Conservation (phyloP, 2,888 invertebrate species). For the Pristionchus arcanus region DNA sequence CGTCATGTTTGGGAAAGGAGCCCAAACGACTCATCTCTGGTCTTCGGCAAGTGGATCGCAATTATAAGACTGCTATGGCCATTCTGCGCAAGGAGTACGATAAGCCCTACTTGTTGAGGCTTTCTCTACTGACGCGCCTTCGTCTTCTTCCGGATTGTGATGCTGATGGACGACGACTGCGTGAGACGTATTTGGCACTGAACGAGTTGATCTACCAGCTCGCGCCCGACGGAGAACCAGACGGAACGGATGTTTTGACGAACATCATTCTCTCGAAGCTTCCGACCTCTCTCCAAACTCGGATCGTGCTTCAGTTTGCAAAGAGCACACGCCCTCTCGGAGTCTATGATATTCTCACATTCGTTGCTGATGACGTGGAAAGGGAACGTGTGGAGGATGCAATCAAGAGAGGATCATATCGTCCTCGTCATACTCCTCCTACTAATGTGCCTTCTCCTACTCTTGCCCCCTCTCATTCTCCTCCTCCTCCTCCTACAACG, state of each 20-base stretch:
- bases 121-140: not conserved
- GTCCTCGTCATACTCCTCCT: not conserved
- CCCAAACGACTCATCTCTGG: conserved; percentile 7
- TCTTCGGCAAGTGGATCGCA: not conserved
- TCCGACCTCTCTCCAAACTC: not conserved
- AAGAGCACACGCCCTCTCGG: not conserved
- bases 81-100: conserved; percentile 19
- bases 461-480: not conserved
- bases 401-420: not conserved
- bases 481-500: not conserved
- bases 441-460: not conserved
- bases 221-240: not conserved
- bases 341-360: not conserved
- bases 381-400: not conserved
- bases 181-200: not conserved
- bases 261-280: conserved; percentile 23
- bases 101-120: not conserved
- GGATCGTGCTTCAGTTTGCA: not conserved
- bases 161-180: not conserved
- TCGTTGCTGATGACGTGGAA: conserved; percentile 1
- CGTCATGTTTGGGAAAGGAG: not conserved
- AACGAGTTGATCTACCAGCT: not conserved
- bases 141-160: not conserved
- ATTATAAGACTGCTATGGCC: not conserved
- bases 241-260: not conserved